phyloP scores from a whole-genome alignment of 2,888 invertebrate species.

The Phaonia tiefii region DNA sequence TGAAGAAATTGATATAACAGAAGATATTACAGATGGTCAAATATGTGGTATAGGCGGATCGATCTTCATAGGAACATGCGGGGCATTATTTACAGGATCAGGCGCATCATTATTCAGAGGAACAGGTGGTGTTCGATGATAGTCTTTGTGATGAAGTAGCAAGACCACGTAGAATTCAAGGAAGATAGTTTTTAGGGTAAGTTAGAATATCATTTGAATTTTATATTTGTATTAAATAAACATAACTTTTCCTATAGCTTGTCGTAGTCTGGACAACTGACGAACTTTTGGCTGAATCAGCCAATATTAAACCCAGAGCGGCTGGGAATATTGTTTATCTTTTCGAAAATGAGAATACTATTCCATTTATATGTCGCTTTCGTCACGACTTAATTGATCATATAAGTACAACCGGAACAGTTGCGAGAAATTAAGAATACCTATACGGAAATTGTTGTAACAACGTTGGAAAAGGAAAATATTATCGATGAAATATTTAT shows the following conservation, averaged over 20 bases:
- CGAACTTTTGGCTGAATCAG: conserved; percentile 77
- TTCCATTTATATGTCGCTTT: conserved; percentile 96
- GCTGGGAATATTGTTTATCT: conserved; percentile 84
- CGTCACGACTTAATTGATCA: conserved; percentile 86
- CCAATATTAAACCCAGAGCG: conserved; percentile 78
- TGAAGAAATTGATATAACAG: neutral
- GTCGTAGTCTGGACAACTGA: conserved; percentile 78
- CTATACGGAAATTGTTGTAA: conserved; percentile 86
- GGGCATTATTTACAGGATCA: neutral
- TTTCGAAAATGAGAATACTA: conserved; percentile 90
- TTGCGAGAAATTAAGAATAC: conserved; percentile 87
- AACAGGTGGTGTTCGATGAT: conserved; percentile 54
- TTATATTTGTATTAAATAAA: too few relatives aligned
- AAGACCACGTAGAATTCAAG: conserved; percentile 61
- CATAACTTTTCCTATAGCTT: conserved; percentile 64
- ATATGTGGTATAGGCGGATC: neutral
- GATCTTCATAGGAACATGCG: too few relatives aligned
- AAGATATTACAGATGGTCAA: conserved; percentile 20
- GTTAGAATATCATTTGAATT: conserved; percentile 1
- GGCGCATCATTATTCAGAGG: conserved; percentile 19
- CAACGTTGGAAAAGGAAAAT: too few relatives aligned
- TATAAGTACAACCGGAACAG: conserved; percentile 88
- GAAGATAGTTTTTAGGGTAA: conserved; percentile 76
- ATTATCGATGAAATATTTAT: conserved; percentile 85
- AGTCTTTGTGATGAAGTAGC: conserved; percentile 8